Percentiles rank a stretch among this genome's conserved stretches.
Conservation (phyloP, 2,113 vertebrate species). For the Phalacrocorax brasilianus region DNA sequence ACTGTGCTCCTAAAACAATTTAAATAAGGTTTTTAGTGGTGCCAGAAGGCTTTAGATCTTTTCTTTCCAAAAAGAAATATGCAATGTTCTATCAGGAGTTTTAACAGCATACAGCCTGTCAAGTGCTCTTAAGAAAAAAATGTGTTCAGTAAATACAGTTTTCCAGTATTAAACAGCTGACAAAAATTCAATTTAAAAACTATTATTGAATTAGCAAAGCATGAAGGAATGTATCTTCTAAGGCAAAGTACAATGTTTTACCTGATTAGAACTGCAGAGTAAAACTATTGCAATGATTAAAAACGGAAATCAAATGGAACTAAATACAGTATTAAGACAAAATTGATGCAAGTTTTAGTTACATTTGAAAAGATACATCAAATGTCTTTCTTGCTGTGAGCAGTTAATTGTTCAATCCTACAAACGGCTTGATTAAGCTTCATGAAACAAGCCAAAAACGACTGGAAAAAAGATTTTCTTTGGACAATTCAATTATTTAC, state of each 20-base stretch:
- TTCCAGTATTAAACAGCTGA: not conserved
- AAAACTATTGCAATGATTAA: not conserved
- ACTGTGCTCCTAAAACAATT: not conserved
- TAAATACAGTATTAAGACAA: constrained; percentile 1
- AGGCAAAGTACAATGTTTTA: not conserved
- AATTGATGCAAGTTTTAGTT: not conserved
- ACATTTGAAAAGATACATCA: not conserved
- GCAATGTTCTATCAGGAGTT: not conserved
- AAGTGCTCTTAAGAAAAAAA: not conserved
- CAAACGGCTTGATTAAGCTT: not conserved
- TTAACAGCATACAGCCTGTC: not conserved
- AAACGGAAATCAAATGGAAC: not conserved
- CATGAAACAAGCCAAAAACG: not conserved
- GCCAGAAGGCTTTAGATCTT: not conserved
- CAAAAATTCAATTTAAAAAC: constrained; percentile 40
- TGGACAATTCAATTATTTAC: not conserved
- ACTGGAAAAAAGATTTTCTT: not conserved
- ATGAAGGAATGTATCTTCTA: not conserved
- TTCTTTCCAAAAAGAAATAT: not conserved
- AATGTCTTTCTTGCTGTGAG: not conserved
- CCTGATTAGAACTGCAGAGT: not conserved
- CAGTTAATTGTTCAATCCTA: not conserved
- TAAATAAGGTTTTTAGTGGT: not conserved
- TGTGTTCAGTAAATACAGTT: not conserved
- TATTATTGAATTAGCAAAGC: constrained; percentile 45